A percentile compares a stretch with the other conserved stretches of the same genome.
phyloP scores from a whole-genome alignment of 92 coral and sea anemone genomes.

The Diadumene lineata region DNA sequence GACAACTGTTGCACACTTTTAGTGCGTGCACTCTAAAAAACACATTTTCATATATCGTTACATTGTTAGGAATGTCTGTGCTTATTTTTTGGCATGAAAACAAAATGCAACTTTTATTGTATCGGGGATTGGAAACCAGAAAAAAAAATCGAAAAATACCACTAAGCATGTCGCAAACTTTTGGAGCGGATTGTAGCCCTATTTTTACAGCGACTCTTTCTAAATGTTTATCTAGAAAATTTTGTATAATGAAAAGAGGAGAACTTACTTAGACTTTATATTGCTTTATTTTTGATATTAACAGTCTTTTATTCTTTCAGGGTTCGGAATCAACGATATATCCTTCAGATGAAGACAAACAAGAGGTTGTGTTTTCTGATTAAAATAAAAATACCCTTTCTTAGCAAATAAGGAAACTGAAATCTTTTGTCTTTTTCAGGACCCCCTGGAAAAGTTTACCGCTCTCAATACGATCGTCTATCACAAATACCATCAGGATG shows the following conservation, averaged over 20 bases:
- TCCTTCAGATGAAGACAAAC: neutral
- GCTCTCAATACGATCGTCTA: slow-evolving; percentile 55
- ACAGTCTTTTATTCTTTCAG: slow-evolving; percentile 1
- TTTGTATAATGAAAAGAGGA: neutral
- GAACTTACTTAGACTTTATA: neutral
- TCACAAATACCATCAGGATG: slow-evolving; percentile 49
- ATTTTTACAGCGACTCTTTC: neutral
- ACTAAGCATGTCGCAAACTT: no score
- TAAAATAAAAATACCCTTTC: neutral
- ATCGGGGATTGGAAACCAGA: no score
- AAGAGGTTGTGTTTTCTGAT: neutral
- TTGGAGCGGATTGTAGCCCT: no score
- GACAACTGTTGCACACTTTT: no score
- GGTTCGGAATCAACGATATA: neutral
- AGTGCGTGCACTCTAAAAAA: no score
- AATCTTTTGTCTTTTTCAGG: neutral
- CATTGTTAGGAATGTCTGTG: no score
- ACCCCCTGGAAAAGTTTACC: slow-evolving; percentile 13
- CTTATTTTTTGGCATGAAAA: no score
- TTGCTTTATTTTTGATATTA: neutral
- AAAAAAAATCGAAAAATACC: no score
- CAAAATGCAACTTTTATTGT: no score
- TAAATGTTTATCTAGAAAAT: no score
- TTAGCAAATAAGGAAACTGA: no score
- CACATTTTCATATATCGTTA: no score